These are phyloP conservation scores for cat (Felis catus) DNA, from an alignment of 2,113 vertebrate genomes.

Conservation along the genomic window F.catus_Fca126_mat1.0 CM031417.1:143417001-143417500, in stretches of 20 bases:
- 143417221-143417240: no score
- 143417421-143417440: not conserved
- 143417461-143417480: not conserved
- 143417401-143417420: not conserved
- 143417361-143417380: not conserved
- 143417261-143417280: rapidly evolving
- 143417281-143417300: rapidly evolving
- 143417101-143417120: not conserved
- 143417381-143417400: rapidly evolving
- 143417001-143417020: no score
- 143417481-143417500: rapidly evolving
- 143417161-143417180: no score
- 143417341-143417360: rapidly evolving
- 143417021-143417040: not conserved
- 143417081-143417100: not conserved
- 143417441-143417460: not conserved
- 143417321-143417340: rapidly evolving
- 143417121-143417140: no score
- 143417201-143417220: not conserved
- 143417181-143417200: not conserved
- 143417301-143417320: not conserved
- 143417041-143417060: not conserved
- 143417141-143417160: not conserved
- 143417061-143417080: not conserved
- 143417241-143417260: no score